Evolutionary conservation across 2,113 vertebrate species (phyloP), one percentile per base, ranked within the genome.

Genomic region (Anthoscopus minutus): DNA sequence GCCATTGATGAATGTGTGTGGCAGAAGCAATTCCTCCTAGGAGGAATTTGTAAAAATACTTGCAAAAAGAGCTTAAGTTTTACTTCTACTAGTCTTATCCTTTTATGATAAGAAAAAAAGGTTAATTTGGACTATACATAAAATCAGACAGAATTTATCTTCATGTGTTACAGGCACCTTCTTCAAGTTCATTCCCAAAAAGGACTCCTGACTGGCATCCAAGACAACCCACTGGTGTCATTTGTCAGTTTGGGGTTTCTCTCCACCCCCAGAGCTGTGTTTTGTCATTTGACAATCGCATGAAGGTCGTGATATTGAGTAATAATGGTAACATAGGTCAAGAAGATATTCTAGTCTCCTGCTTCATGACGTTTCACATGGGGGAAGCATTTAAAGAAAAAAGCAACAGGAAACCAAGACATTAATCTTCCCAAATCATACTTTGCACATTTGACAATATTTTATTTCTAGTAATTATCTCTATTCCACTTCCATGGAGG

Each of bases 271-370:
- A 62, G 62, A 92, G 81, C 87, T 91, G 76, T 50, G 54, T 89
- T 97, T 88, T 91, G 81, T 77, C 95, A 95, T 86, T 89, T 89
- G 95, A 89, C 84, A 95, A 58, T 73, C 44, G 10, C 71, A 83
- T 86, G 76, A 94, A 95, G 92, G 91, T 95, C 81, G 0, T 77
- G 87, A 82, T 92, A 87, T 58, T 94, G 79, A 92, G 93, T 51
- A 89, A 94, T 91, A 94, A 88, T 11, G 60, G 92, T 93, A 77
- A 88, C 92, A 94, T 11, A 83, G 89, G 93, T 95, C 96, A 95
- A 77, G 70, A 87, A 76, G 74, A 94, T 44, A 91, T 37, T 65
- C 81, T 37, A 47, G 61, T 47, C 81, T 71, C 66, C 61, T 51
- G 58, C 42, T 82, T 82, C 27, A 13, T 47, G 35, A 77, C 3